A percentile compares a stretch with the other conserved stretches of the same genome.
Evolutionary conservation across 2,888 invertebrate genomes (phyloP).

Genomic region (Hypomecis atomaria): DNA sequence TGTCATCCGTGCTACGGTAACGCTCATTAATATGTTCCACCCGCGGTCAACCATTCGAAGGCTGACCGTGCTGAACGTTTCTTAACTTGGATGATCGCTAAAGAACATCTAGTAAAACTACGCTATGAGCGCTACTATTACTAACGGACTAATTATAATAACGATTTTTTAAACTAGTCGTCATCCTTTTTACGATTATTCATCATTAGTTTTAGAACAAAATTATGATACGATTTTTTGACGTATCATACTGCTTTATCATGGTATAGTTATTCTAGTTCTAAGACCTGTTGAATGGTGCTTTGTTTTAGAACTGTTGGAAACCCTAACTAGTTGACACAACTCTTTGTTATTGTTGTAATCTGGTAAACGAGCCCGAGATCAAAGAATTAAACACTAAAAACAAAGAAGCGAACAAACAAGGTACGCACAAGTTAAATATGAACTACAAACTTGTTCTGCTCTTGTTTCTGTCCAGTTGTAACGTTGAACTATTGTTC

Average conservation of each 20-base stretch:
- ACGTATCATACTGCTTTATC: constrained; percentile 19
- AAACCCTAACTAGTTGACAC: constrained; percentile 37
- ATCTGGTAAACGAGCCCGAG: constrained; percentile 30
- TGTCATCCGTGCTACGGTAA: no score
- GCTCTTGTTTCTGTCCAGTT: constrained; percentile 5
- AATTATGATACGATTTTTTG: not conserved
- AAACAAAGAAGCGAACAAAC: constrained; percentile 16
- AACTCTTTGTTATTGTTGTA: constrained; percentile 40
- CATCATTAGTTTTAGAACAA: no score
- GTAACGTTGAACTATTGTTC: not conserved
- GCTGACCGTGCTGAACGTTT: no score
- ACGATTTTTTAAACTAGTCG: no score
- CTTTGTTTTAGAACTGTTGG: constrained; percentile 44
- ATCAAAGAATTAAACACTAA: constrained; percentile 33
- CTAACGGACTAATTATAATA: no score
- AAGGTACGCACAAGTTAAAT: constrained; percentile 10
- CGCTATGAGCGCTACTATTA: no score
- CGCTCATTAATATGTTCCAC: no score
- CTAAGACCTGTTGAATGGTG: constrained; percentile 53
- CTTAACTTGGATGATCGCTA: no score
- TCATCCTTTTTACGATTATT: no score
- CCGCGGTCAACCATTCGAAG: no score
- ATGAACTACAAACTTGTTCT: constrained; percentile 15
- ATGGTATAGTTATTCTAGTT: constrained; percentile 40
- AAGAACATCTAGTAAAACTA: no score